Percentiles rank a stretch among this genome's conserved stretches.
phyloP scores from a whole-genome alignment of 1,140 invertebrate genomes.

The Ips nitidus region DNA sequence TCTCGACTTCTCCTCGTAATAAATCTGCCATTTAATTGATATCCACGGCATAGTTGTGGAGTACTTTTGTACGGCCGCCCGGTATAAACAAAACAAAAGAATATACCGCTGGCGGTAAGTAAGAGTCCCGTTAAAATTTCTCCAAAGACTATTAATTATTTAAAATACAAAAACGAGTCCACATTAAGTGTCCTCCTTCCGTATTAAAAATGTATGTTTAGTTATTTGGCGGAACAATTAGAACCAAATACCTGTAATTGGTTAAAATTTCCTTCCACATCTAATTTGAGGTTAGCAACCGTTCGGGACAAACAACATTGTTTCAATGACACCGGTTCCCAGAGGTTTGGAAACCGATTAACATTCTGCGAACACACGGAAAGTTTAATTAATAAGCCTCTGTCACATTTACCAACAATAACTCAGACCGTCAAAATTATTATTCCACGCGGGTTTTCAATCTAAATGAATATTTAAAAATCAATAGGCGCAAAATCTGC shows the following conservation, averaged over 20 bases:
- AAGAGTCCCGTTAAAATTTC: slow-evolving; percentile 16
- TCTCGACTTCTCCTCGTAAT: neutral
- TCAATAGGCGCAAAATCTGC: slow-evolving; percentile 32
- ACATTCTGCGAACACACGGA: slow-evolving; percentile 7
- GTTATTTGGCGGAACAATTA: neutral
- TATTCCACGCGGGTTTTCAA: slow-evolving; percentile 7
- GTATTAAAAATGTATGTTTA: slow-evolving; percentile 19
- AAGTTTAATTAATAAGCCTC: slow-evolving; percentile 26
- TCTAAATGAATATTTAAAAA: slow-evolving; percentile 37
- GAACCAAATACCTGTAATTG: neutral
- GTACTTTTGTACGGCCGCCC: neutral
- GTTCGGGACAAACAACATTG: neutral
- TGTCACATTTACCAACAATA: slow-evolving; percentile 30
- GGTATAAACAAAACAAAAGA: neutral
- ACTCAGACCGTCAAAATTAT: slow-evolving; percentile 13
- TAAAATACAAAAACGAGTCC: slow-evolving; percentile 8
- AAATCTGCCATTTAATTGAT: neutral
- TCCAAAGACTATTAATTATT: slow-evolving; percentile 11
- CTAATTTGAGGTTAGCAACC: neutral
- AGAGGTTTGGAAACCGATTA: slow-evolving; percentile 4
- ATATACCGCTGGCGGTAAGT: neutral
- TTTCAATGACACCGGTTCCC: slow-evolving; percentile 10
- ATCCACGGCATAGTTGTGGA: neutral
- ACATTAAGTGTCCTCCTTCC: slow-evolving; percentile 8
- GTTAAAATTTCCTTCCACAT: neutral